Conservation (phyloP, 2,888 invertebrate genomes). For the Nomada lathburiana region DNA sequence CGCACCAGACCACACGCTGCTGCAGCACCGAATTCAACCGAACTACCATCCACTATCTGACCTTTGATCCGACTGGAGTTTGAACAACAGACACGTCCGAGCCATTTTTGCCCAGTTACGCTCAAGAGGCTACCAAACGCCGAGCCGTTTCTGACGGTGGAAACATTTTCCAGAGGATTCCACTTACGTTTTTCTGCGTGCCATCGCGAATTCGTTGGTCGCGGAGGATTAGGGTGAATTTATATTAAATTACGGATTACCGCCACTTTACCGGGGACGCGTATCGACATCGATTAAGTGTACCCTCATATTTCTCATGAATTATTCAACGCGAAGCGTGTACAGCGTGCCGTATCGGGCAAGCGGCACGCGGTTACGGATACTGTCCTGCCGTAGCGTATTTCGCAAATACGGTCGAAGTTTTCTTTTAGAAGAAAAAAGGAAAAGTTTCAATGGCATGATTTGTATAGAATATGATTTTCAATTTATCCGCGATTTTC, state of each 20-base stretch:
- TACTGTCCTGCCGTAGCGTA: conserved; percentile 33
- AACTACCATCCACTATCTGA: conserved; percentile 57
- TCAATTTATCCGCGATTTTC: too few species aligned
- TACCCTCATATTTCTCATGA: conserved; percentile 64
- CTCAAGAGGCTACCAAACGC: neutral
- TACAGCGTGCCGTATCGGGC: conserved; percentile 48
- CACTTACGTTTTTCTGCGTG: neutral
- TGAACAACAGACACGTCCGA: conserved; percentile 37
- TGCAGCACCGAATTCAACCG: conserved; percentile 45
- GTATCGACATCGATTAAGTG: conserved; percentile 67
- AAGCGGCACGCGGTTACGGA: conserved; percentile 31
- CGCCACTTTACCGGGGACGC: conserved; percentile 38
- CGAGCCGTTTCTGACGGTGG: neutral
- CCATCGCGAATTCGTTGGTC: conserved; percentile 15
- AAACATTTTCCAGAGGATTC: neutral
- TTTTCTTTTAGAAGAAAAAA: neutral
- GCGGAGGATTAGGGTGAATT: conserved; percentile 47
- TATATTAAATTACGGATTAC: conserved; percentile 64
- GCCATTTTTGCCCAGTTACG: conserved; percentile 25
- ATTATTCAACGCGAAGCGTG: conserved; percentile 62
- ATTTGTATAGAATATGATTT: too few species aligned
- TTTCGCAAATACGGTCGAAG: conserved; percentile 31
- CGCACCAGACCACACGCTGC: conserved; percentile 38
- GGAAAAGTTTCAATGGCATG: neutral
- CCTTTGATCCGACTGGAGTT: conserved; percentile 60